Evolutionary conservation across 2,797 vertebrate species (phyloP).

Genomic region (Hozukius guyotensis): DNA sequence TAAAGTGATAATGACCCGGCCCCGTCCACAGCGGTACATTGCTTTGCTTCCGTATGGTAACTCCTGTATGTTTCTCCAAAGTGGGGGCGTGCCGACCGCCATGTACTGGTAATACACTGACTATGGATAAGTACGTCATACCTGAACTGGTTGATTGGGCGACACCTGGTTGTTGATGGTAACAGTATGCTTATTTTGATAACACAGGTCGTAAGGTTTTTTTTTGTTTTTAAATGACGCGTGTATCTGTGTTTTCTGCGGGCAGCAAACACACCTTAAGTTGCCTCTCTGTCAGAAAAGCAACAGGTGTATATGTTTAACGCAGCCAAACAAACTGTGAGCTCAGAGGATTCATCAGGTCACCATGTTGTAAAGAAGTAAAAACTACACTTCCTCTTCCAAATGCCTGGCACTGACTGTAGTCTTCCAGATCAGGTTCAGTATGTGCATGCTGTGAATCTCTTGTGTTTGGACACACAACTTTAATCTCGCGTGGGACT

Average conservation of each 20-base stretch:
- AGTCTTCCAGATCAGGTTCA: neutral
- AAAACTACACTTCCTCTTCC: neutral
- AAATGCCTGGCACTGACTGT: neutral
- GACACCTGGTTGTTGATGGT: neutral
- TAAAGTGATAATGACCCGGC: too few species aligned
- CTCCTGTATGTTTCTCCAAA: neutral
- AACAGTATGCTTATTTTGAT: neutral
- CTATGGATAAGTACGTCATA: neutral
- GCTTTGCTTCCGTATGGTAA: rapidly evolving
- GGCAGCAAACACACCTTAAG: neutral
- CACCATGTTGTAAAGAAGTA: neutral
- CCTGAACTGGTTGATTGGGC: neutral
- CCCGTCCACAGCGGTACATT: rapidly evolving
- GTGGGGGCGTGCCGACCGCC: neutral
- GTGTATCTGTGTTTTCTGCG: rapidly evolving
- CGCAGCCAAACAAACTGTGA: too few species aligned
- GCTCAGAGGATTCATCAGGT: too few species aligned
- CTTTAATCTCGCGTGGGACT: neutral
- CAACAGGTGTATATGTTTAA: neutral
- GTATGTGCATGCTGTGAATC: neutral
- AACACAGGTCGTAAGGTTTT: neutral
- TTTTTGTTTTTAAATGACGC: neutral
- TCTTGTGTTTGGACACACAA: neutral
- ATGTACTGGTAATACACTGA: neutral
- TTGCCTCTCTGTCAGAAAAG: neutral